phyloP scores from a whole-genome alignment of 1,140 invertebrate genomes.

The Drosophila virilis region DNA sequence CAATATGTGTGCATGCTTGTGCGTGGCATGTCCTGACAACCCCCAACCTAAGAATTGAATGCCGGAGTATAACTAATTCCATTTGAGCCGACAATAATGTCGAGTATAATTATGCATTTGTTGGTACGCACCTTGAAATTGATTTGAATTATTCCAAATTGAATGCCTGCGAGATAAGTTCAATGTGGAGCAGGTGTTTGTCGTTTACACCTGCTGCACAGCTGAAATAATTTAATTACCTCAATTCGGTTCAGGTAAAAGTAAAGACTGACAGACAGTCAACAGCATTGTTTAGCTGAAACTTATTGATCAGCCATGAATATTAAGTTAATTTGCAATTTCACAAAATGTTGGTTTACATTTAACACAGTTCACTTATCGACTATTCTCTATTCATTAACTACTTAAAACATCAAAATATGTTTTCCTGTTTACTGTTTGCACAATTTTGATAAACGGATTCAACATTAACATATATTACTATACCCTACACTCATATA shows the following conservation, averaged over 20 bases:
- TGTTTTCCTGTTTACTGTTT: too few relatives aligned
- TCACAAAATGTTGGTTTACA: background rate
- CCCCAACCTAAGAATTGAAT: background rate
- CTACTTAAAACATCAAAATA: too few relatives aligned
- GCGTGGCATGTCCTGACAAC: background rate
- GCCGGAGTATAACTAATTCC: constrained; percentile 8
- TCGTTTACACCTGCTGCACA: constrained; percentile 8
- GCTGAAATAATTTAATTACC: constrained; percentile 14
- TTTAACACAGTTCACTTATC: too few relatives aligned
- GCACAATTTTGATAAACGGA: too few relatives aligned
- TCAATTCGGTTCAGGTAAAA: background rate
- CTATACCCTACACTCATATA: too few relatives aligned
- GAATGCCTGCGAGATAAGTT: background rate
- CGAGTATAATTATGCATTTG: constrained; percentile 13
- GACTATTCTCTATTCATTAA: too few relatives aligned
- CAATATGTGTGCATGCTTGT: background rate
- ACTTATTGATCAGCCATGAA: background rate
- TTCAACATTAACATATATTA: too few relatives aligned
- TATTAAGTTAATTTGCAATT: background rate
- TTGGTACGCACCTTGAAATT: background rate
- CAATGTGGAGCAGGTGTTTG: background rate
- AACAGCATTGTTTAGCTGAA: background rate
- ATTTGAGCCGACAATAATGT: constrained; percentile 11
- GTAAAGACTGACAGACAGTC: background rate
- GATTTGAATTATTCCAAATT: constrained; percentile 11